These are phyloP conservation scores for Sanderia malayensis DNA, from an alignment of 30 jellyfish, hydroid and myxozoan genomes.

Conservation along the genomic window DNA sequence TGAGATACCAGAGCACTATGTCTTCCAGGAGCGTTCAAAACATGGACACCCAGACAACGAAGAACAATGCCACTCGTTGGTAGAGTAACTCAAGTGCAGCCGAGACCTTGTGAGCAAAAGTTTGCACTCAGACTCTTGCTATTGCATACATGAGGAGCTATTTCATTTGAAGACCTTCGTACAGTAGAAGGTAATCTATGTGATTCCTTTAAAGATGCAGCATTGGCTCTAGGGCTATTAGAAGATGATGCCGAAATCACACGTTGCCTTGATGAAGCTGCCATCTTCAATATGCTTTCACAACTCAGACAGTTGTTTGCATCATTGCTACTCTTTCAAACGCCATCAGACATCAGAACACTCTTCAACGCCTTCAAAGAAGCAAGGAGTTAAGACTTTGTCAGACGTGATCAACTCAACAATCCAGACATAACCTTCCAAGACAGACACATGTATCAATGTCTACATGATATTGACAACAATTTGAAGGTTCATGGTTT, in stretches of 20 bases:
- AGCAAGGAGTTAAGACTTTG: conserved; percentile 16
- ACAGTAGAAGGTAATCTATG: conserved; percentile 35
- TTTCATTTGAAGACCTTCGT: conserved; percentile 55
- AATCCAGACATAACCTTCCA: conserved; percentile 8
- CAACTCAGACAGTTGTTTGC: conserved; percentile 21
- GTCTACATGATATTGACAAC: conserved; percentile 9
- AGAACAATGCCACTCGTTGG: too few species aligned
- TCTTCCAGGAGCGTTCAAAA: conserved; percentile 8
- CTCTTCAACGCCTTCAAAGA: conserved; percentile 19
- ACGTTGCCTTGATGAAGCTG: conserved; percentile 1
- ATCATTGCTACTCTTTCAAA: conserved; percentile 10
- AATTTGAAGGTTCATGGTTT: conserved; percentile 23
- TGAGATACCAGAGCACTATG: conserved; percentile 58
- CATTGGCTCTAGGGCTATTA: conserved; percentile 26
- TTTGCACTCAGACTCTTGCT: conserved; percentile 8
- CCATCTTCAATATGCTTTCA: conserved; percentile 13
- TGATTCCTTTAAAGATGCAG: conserved; percentile 59
- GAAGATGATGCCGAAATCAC: conserved; percentile 28
- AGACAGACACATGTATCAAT: conserved; percentile 14
- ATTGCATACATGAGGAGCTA: conserved; percentile 48
- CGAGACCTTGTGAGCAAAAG: too few species aligned
- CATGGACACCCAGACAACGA: too few species aligned
- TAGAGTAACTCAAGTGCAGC: too few species aligned
- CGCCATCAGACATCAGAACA: conserved; percentile 7
- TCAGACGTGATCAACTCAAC: neutral